phyloP scores from a whole-genome alignment of 2,113 vertebrate species.

The Sebastes fasciatus region DNA sequence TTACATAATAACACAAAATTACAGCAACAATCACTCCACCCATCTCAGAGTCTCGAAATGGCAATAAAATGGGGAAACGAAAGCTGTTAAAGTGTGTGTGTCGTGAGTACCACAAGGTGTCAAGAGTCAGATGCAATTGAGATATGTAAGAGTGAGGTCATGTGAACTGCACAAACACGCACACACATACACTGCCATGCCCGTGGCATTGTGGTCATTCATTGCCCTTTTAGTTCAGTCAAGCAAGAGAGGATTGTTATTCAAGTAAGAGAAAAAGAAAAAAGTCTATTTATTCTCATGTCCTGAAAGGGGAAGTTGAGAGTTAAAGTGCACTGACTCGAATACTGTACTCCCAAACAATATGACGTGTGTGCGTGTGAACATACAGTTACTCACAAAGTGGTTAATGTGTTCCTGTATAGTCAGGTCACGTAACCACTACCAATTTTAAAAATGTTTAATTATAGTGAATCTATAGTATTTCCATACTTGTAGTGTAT shows the following conservation, averaged over 20 bases:
- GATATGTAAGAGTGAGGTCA: conserved; percentile 22
- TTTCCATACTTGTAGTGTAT: too few species aligned
- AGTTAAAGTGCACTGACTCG: conserved; percentile 25
- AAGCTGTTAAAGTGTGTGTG: conserved; percentile 9
- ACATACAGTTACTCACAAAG: background rate
- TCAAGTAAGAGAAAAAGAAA: conserved; percentile 41
- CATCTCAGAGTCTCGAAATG: conserved; percentile 4
- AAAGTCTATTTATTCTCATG: background rate
- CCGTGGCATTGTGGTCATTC: conserved; percentile 52
- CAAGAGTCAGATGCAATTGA: background rate
- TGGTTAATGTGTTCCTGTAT: background rate
- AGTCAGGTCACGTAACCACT: background rate
- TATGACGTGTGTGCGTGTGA: background rate
- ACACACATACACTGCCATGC: conserved; percentile 23
- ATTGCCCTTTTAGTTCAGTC: conserved; percentile 68
- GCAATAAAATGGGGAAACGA: conserved; percentile 37
- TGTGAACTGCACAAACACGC: background rate
- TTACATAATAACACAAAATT: conserved; percentile 39
- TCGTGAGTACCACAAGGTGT: conserved; percentile 23
- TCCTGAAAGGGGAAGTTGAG: background rate
- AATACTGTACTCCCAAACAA: conserved; percentile 9
- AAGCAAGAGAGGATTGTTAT: conserved; percentile 68
- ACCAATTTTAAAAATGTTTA: background rate
- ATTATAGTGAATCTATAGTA: too few species aligned
- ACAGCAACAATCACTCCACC: conserved; percentile 33